These are phyloP conservation scores for Corythoichthys haematopterus DNA, from an alignment of 2,113 vertebrate genomes.

Conservation along the genomic window DNA sequence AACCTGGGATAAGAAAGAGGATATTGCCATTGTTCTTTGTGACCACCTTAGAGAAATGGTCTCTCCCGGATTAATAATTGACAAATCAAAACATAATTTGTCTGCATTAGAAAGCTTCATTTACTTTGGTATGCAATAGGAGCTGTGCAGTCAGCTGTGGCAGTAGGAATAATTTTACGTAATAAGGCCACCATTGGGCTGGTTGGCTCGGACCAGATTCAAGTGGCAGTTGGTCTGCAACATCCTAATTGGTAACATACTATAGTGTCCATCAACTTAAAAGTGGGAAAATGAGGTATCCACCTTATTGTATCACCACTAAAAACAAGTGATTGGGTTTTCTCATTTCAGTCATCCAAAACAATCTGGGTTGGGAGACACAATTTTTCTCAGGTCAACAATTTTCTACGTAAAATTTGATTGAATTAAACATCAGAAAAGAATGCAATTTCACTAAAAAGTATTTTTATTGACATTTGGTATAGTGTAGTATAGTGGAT, in stretches of 20 bases:
- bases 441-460: too few species aligned
- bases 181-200: conserved; percentile 24
- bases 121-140: conserved; percentile 30
- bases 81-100: conserved; percentile 35
- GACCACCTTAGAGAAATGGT: conserved; percentile 2
- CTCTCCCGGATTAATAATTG: conserved; percentile 34
- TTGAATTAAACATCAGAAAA: too few species aligned
- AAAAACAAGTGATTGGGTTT: too few species aligned
- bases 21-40: not conserved
- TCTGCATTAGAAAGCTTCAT: conserved; percentile 20
- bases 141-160: conserved; percentile 24
- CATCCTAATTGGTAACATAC: not conserved
- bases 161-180: conserved; percentile 29
- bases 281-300: too few species aligned
- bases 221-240: conserved; percentile 10
- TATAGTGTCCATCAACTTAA: conserved; percentile 9
- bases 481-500: too few species aligned
- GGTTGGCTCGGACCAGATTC: conserved; percentile 15
- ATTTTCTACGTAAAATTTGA: too few species aligned
- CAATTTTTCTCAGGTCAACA: too few species aligned
- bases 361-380: too few species aligned
- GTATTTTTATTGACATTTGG: too few species aligned
- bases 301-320: too few species aligned
- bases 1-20: not conserved
- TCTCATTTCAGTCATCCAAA: too few species aligned